phyloP scores from a whole-genome alignment of 2,113 vertebrate species.

The Alethe castanea region DNA sequence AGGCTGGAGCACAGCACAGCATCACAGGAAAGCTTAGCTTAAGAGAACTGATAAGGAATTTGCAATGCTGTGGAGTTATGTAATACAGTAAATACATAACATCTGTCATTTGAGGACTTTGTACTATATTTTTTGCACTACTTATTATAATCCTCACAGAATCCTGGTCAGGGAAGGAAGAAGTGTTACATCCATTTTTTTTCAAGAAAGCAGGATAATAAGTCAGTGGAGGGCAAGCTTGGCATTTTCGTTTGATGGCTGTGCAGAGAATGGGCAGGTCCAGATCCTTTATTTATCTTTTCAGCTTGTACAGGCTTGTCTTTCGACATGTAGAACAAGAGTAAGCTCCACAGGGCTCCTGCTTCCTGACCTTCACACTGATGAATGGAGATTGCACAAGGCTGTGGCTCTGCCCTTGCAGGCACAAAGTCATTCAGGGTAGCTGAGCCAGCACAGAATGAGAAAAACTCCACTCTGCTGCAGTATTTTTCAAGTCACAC shows the following conservation, averaged over 20 bases:
- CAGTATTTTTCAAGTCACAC: not conserved
- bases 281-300: slow-evolving; percentile 3
- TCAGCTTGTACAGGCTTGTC: slow-evolving; percentile 20
- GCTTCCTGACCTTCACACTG: slow-evolving; percentile 42
- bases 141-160: slow-evolving; percentile 7
- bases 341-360: slow-evolving; percentile 28
- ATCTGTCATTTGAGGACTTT: slow-evolving; percentile 14
- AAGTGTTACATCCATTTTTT: not conserved
- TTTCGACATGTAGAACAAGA: slow-evolving; percentile 10
- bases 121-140: not conserved
- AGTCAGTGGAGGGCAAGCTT: not conserved
- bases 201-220: not conserved
- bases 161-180: not conserved
- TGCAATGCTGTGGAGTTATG: not conserved
- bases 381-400: slow-evolving; percentile 50
- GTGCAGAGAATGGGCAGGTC: not conserved
- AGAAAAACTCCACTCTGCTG: not conserved
- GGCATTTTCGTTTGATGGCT: not conserved
- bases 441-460: slow-evolving; percentile 26
- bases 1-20: not conserved
- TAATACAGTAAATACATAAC: slow-evolving; percentile 7
- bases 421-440: slow-evolving; percentile 29
- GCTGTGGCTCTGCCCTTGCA: slow-evolving; percentile 3
- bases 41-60: slow-evolving; percentile 10
- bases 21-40: not conserved